Evolutionary conservation across 2,888 invertebrate species (phyloP).

Genomic region (Nephrotoma appendiculata): DNA sequence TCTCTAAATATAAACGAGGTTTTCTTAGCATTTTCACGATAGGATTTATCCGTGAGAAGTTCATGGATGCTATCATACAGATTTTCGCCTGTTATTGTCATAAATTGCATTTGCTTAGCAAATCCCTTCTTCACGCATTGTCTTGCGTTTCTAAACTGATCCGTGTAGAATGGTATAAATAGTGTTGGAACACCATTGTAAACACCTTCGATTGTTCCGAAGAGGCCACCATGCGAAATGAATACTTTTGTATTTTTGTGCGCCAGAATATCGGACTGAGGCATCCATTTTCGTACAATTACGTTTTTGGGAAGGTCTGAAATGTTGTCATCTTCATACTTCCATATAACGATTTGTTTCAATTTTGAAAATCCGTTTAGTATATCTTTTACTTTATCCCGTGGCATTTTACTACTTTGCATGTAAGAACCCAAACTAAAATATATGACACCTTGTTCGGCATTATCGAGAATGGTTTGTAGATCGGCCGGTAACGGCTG

Average conservation of each 20-base stretch:
- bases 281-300: slow-evolving; percentile 36
- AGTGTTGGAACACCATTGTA: slow-evolving; percentile 32
- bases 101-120: slow-evolving; percentile 26
- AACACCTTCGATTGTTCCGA: slow-evolving; percentile 33
- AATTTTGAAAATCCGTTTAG: slow-evolving; percentile 30
- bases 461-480: slow-evolving; percentile 28
- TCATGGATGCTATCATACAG: slow-evolving; percentile 25
- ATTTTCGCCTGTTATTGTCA: slow-evolving; percentile 24
- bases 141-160: slow-evolving; percentile 31
- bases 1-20: slow-evolving; percentile 37
- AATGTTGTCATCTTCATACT: slow-evolving; percentile 33
- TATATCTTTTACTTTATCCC: slow-evolving; percentile 23
- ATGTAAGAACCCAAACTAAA: slow-evolving; percentile 35
- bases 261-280: slow-evolving; percentile 36
- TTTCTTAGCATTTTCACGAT: slow-evolving; percentile 30
- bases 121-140: slow-evolving; percentile 28
- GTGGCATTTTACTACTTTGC: slow-evolving; percentile 31
- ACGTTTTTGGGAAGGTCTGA: slow-evolving; percentile 32
- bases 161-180: slow-evolving; percentile 33
- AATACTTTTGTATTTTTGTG: slow-evolving; percentile 33
- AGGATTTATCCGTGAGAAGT: slow-evolving; percentile 27
- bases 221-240: slow-evolving; percentile 34
- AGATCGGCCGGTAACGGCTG: slow-evolving; percentile 25
- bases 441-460: slow-evolving; percentile 32
- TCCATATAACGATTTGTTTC: slow-evolving; percentile 37